phyloP scores from a whole-genome alignment of 2,888 invertebrate genomes.

The Megaustenia siamemsis region DNA sequence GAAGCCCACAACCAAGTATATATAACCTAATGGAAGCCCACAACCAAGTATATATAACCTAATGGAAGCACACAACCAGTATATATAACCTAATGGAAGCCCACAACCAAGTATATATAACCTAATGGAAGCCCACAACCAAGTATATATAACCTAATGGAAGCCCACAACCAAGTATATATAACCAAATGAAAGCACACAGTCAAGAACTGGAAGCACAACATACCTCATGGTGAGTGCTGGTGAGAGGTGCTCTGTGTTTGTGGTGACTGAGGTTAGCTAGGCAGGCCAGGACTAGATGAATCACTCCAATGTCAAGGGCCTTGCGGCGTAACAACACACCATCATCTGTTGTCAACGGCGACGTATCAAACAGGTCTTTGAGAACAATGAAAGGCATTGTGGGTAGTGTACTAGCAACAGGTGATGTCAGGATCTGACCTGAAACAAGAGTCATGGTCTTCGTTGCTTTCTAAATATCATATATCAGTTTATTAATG shows the following conservation, averaged over 20 bases:
- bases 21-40: too few relatives aligned
- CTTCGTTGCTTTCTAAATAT: too few relatives aligned
- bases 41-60: too few relatives aligned
- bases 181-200: neutral
- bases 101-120: too few relatives aligned
- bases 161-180: neutral
- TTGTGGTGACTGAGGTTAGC: conserved; percentile 88
- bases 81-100: too few relatives aligned
- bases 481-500: neutral
- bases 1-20: too few relatives aligned
- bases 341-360: conserved; percentile 88
- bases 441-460: conserved; percentile 80
- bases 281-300: conserved; percentile 91
- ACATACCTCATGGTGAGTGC: conserved; percentile 80
- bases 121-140: too few relatives aligned
- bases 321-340: conserved; percentile 88
- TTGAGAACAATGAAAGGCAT: conserved; percentile 88
- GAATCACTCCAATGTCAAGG: conserved; percentile 90
- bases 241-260: conserved; percentile 76
- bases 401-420: conserved; percentile 84
- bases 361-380: conserved; percentile 87
- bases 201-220: neutral
- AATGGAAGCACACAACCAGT: too few relatives aligned
- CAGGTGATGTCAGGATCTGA: conserved; percentile 86
- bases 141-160: too few relatives aligned